phyloP scores from a whole-genome alignment of 35 echinoderm and acorn worm species.

The Acanthaster planci region DNA sequence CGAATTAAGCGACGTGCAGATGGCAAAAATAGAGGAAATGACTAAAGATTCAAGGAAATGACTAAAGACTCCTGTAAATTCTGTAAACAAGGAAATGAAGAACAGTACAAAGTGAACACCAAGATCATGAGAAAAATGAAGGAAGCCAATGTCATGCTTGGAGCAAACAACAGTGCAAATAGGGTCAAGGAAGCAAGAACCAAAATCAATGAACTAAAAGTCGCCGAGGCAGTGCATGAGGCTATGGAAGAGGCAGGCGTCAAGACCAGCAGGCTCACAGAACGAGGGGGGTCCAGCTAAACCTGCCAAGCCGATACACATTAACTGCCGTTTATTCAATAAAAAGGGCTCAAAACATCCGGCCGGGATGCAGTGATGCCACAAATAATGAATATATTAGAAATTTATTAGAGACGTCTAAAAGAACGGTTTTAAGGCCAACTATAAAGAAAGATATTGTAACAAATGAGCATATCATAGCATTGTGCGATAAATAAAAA shows the following conservation, averaged over 20 bases:
- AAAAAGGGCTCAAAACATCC: neutral
- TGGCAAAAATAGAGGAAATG: neutral
- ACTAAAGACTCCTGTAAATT: neutral
- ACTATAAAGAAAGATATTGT: neutral
- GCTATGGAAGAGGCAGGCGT: neutral
- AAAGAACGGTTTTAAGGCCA: neutral
- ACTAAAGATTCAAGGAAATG: no score
- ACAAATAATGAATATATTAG: neutral
- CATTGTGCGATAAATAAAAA: neutral
- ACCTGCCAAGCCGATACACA: neutral
- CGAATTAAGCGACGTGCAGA: neutral
- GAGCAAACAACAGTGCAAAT: neutral
- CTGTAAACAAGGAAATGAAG: neutral
- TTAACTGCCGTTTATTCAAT: neutral
- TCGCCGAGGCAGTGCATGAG: neutral
- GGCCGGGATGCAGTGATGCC: neutral
- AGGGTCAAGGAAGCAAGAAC: neutral
- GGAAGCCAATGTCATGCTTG: neutral
- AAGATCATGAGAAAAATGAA: neutral
- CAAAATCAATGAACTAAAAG: neutral
- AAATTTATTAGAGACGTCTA: neutral
- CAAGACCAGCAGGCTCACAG: neutral
- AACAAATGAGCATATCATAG: neutral
- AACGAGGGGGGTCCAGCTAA: neutral
- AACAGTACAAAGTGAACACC: neutral